These are phyloP conservation scores for Heliconius hermathena DNA, from an alignment of 1,140 invertebrate genomes.

Conservation along the genomic window DNA sequence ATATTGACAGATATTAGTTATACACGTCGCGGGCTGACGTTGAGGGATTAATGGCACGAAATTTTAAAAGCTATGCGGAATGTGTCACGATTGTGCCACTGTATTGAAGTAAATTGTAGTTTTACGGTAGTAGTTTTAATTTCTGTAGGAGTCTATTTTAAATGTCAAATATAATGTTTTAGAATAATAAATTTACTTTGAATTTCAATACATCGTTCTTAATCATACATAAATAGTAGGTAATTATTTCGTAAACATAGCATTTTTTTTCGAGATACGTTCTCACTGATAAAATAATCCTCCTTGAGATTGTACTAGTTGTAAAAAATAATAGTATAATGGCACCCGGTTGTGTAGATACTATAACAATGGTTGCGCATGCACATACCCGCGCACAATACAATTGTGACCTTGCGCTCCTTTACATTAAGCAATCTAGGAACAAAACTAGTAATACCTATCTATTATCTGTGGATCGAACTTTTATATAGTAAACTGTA, in stretches of 20 bases:
- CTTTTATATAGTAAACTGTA: not conserved
- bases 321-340: conserved; percentile 41
- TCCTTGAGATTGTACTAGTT: conserved; percentile 27
- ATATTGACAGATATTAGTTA: conserved; percentile 19
- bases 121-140: not conserved
- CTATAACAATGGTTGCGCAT: conserved; percentile 41
- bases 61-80: conserved; percentile 22
- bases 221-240: not conserved
- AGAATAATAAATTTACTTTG: not conserved
- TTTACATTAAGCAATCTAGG: conserved; percentile 41
- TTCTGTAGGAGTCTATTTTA: not conserved
- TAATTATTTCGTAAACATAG: not conserved
- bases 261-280: conserved; percentile 11
- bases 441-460: conserved; percentile 14
- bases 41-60: conserved; percentile 21
- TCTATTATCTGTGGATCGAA: not conserved
- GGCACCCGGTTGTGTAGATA: conserved; percentile 43
- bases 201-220: not conserved
- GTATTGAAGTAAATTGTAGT: not conserved
- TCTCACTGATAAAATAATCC: conserved; percentile 36
- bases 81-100: conserved; percentile 7
- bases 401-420: conserved; percentile 60
- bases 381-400: conserved; percentile 44
- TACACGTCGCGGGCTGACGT: conserved; percentile 16
- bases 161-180: not conserved